Base-by-base conservation (phyloP, 2,888 invertebrate species). In the Lepidocyrtinus sp. region DNA sequence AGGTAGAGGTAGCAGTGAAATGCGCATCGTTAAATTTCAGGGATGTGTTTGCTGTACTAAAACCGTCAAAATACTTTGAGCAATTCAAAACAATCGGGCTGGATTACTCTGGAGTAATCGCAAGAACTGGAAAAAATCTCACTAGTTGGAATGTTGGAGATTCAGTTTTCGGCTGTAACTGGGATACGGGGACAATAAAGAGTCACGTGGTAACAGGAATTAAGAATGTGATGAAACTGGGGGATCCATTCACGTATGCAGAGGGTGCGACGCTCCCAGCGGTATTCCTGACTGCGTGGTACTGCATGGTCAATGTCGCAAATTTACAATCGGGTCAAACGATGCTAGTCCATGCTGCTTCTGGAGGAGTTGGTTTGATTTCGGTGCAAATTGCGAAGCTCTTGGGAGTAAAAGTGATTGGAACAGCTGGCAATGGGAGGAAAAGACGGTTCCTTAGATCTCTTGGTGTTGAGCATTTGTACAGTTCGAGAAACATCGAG, bases 11-110 rank as follows among this genome's bases (percentile, higher is more conserved):
- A 1, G 46, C 59, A n/a, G 81, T 81, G 1, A 63, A 55, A 27
- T 75, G 75, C 15, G 50, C 70, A 21, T 75, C 72, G 1, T 45
- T 80, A 2, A 80, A 80, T 46, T 81, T 81, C 59, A 27, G 81
- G 46, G 81, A 81, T 25, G 69, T 81, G 1, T 75, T 81, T 36
- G 71, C 71, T 19, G 71, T 81, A 5, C 72, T 75, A 1, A 81
- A 81, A 61, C 81, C 75, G 1, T 75, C 75, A 45, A 24, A 25
- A 15, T 71, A 74, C n/a, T 63, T 68, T 22, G 73, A 73, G 17
- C 0, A 50, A 0, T 45, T 74, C 24, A 73, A 61, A 1, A 61
- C 63, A 0, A 68, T 79, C 9, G 79, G 79, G 3, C 63, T 69
- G 0, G 79, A 79, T 27, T 79, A 69, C 26, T 46, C 79, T 24